phyloP scores from a whole-genome alignment of 2,113 vertebrate species.

The Macrotus californicus region DNA sequence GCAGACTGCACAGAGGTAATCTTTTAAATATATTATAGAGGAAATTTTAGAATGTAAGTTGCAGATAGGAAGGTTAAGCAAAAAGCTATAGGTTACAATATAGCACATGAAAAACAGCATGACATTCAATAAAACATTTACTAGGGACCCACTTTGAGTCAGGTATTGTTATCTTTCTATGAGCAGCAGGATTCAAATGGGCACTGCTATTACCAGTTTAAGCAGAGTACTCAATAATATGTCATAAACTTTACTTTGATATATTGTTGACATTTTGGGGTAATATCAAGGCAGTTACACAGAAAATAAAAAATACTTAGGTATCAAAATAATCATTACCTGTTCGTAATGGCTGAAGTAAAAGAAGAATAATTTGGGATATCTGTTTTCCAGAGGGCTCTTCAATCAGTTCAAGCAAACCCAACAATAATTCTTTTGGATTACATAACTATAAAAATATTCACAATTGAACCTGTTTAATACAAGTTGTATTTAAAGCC shows the following conservation, averaged over 20 bases:
- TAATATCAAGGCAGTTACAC: not conserved
- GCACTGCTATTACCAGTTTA: not conserved
- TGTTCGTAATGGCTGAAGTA: conserved; percentile 91
- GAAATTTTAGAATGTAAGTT: not conserved
- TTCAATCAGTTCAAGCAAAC: conserved; percentile 95
- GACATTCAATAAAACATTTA: not conserved
- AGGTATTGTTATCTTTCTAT: not conserved
- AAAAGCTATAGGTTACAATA: not conserved
- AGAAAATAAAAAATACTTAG: conserved; percentile 24
- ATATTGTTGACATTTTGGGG: not conserved
- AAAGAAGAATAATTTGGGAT: conserved; percentile 84
- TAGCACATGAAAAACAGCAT: not conserved
- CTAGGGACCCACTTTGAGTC: not conserved
- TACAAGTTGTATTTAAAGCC: conserved; percentile 62
- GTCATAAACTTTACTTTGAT: conserved; percentile 3
- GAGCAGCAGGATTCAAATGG: not conserved
- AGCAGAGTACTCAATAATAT: not conserved
- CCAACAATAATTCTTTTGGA: conserved; percentile 95
- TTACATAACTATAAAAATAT: conserved; percentile 87
- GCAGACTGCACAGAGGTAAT: not conserved
- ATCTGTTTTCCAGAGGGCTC: conserved; percentile 84
- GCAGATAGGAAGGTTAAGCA: not conserved
- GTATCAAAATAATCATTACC: conserved; percentile 78
- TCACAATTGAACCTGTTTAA: conserved; percentile 75
- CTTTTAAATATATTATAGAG: not conserved